Percentiles rank a stretch among this genome's conserved stretches.
Evolutionary conservation across 1,140 invertebrate genomes (phyloP).

Genomic region (Drosophila sproati): DNA sequence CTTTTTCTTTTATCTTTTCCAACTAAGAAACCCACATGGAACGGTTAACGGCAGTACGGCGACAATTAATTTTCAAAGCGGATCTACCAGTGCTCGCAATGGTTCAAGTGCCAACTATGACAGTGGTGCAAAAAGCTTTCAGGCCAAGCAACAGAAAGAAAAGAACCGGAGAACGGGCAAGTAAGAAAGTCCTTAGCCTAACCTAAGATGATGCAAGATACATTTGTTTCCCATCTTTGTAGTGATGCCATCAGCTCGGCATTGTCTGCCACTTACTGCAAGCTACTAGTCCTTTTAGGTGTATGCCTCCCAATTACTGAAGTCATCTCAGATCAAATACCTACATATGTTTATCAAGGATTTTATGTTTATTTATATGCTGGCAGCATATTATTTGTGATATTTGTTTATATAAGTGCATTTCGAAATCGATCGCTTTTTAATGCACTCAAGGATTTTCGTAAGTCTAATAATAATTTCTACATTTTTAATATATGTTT

Average conservation of each 20-base stretch:
- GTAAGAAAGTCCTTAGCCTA: conserved; percentile 61
- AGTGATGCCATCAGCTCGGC: conserved; percentile 85
- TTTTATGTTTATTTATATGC: conserved; percentile 93
- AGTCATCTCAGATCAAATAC: conserved; percentile 87
- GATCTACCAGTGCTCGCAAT: conserved; percentile 58
- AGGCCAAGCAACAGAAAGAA: conserved; percentile 73
- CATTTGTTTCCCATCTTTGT: conserved; percentile 18
- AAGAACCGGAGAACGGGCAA: conserved; percentile 84
- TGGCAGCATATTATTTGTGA: conserved; percentile 90
- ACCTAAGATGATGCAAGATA: background rate
- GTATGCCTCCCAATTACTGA: conserved; percentile 88
- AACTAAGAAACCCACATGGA: conserved; percentile 60
- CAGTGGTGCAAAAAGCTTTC: conserved; percentile 67
- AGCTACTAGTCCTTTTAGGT: conserved; percentile 90
- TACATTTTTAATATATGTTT: background rate
- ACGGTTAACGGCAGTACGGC: conserved; percentile 76
- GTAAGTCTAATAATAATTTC: conserved; percentile 67
- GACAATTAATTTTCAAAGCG: conserved; percentile 74
- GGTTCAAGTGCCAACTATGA: conserved; percentile 63
- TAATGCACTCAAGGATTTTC: conserved; percentile 84
- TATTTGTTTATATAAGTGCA: conserved; percentile 90
- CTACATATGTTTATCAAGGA: conserved; percentile 88
- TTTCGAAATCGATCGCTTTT: conserved; percentile 87
- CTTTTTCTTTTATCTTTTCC: background rate
- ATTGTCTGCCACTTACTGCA: conserved; percentile 90